Evolutionary conservation across 2,797 vertebrate species (phyloP), one percentile per base, ranked within the genome.

Genomic region (Peromyscus eremicus): DNA sequence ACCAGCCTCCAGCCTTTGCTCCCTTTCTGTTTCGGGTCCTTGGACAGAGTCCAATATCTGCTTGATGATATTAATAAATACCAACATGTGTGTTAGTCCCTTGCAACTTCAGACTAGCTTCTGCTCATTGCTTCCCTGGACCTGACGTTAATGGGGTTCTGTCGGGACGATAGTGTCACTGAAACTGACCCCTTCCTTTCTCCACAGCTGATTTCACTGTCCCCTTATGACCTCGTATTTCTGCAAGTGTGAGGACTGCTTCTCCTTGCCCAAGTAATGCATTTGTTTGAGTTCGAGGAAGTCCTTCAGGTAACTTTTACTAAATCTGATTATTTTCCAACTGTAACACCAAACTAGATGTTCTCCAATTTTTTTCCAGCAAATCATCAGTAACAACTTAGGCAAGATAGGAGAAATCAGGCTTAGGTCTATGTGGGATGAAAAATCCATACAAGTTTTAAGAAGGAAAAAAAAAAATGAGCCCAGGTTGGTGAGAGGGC

Each of bases 321-420:
- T 23, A 57, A 84, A 11, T 71, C 32, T 66, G 43, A 76, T 71
- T 29, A 52, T 84, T 94, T 85, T 73, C 32, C 27, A 83, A 52
- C 77, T 75, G 0, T 34, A 75, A 86, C 16, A 82, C 29, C 8
- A 71, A 82, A 94, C 79, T 70, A 75, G 46, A 94, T 17, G 68
- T 13, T 60, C 76, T 32, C 14, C 5, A 32, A 5, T 68, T 43
- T 68, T 49, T 34, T 2, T 19, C 57, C 87, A 93, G 27, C 40
- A 82, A 88, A 90, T 96, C 85, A 85, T 83, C 60, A 64, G 64
- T 75, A 86, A 92, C n/a, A 76, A 70, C 9, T 91, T 94, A 94
- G 82, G 62, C 75, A 92, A 88, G 66, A 95, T 70, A 95, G 55
- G n/a, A 9, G 60, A 68, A 64, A 91, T 27, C 94, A 75, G 83